phyloP scores from a whole-genome alignment of 2,888 invertebrate species.

The Drosophila setosimentum region DNA sequence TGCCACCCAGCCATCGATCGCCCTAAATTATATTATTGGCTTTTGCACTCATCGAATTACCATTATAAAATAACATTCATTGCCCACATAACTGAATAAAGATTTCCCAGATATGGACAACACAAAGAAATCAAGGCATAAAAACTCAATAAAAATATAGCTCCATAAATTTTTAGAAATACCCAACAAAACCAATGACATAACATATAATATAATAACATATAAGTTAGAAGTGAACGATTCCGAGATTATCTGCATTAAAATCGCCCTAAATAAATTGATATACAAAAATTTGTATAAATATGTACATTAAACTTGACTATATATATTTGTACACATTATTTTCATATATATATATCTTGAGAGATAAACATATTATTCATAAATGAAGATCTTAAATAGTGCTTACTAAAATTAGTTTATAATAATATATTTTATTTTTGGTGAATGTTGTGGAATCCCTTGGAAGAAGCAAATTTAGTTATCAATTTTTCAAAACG shows the following conservation, averaged over 20 bases:
- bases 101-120: conserved; percentile 46
- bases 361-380: neutral
- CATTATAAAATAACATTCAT: conserved; percentile 39
- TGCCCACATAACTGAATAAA: conserved; percentile 49
- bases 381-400: neutral
- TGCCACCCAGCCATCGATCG: neutral
- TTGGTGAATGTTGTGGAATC: neutral
- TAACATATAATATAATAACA: too few relatives aligned
- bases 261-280: neutral
- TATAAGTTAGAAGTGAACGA: neutral
- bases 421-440: too few relatives aligned
- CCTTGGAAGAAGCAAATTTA: neutral
- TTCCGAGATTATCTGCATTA: neutral
- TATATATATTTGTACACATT: neutral
- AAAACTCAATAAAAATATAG: conserved; percentile 15
- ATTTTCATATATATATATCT: neutral
- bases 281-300: neutral
- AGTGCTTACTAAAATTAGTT: neutral
- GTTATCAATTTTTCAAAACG: neutral
- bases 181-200: neutral
- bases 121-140: conserved; percentile 6
- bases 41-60: conserved; percentile 44
- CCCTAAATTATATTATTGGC: conserved; percentile 9
- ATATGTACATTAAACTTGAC: neutral
- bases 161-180: conserved; percentile 41